Conservation (phyloP, 1,140 invertebrate genomes). For the Latrodectus geometricus region DNA sequence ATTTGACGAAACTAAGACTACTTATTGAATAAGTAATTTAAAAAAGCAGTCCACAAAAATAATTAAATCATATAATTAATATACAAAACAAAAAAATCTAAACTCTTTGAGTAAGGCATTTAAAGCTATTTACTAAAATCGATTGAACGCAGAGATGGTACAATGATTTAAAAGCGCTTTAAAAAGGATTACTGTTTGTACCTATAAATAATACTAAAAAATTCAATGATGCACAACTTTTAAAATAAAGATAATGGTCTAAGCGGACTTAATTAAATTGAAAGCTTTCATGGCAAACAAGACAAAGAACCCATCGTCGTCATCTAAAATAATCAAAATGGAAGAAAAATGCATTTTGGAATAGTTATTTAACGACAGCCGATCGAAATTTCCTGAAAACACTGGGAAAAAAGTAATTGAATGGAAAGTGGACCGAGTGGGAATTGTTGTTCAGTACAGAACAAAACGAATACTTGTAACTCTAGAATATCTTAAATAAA, state of each 20-base stretch:
- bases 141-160: neutral
- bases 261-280: slow-evolving; percentile 59
- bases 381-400: slow-evolving; percentile 22
- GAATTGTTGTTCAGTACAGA: neutral
- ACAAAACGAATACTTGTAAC: slow-evolving; percentile 15
- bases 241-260: slow-evolving; percentile 52
- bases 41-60: no score
- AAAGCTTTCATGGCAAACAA: slow-evolving; percentile 43
- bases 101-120: neutral
- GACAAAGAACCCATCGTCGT: slow-evolving; percentile 19
- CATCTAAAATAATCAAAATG: slow-evolving; percentile 48
- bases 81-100: neutral
- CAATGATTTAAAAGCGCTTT: slow-evolving; percentile 50
- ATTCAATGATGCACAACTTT: neutral
- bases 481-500: neutral
- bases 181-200: slow-evolving; percentile 27
- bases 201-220: neutral
- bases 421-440: neutral
- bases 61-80: no score
- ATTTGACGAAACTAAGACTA: no score
- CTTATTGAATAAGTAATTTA: no score
- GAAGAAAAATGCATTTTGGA: slow-evolving; percentile 46
- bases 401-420: slow-evolving; percentile 5
- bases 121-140: slow-evolving; percentile 22
- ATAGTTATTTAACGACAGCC: slow-evolving; percentile 54